Evolutionary conservation across 2,797 vertebrate species (phyloP).

Genomic region (Telmatherina bonti): DNA sequence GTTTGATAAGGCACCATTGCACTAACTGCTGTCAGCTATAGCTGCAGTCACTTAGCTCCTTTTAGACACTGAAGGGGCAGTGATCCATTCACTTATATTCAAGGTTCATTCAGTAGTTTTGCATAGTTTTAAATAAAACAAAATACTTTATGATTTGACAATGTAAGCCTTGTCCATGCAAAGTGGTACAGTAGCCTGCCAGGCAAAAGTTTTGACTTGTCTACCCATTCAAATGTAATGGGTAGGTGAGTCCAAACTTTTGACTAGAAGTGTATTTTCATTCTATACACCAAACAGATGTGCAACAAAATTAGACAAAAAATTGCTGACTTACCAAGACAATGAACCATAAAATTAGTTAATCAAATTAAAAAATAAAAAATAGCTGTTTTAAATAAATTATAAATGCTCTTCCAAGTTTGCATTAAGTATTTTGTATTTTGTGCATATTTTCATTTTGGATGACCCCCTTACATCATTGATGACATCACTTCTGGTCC

Average conservation of each 20-base stretch:
- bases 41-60: background rate
- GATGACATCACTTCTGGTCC: constrained; percentile 71
- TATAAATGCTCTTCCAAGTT: background rate
- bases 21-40: constrained; percentile 3
- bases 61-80: background rate
- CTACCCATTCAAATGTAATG: no score
- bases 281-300: background rate
- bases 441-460: background rate
- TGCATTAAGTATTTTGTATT: background rate
- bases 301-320: background rate
- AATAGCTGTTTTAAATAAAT: no score
- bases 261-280: background rate
- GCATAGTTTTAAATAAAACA: background rate
- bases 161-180: background rate
- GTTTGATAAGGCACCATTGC: background rate
- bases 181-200: background rate
- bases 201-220: no score
- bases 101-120: background rate
- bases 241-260: no score
- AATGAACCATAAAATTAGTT: no score
- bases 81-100: background rate
- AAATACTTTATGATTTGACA: background rate
- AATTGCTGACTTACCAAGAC: no score
- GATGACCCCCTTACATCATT: constrained; percentile 57
- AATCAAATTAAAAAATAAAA: no score